Evolutionary conservation across 2,113 vertebrate species (phyloP).

Genomic region (Cyprinodon brontotheroides): DNA sequence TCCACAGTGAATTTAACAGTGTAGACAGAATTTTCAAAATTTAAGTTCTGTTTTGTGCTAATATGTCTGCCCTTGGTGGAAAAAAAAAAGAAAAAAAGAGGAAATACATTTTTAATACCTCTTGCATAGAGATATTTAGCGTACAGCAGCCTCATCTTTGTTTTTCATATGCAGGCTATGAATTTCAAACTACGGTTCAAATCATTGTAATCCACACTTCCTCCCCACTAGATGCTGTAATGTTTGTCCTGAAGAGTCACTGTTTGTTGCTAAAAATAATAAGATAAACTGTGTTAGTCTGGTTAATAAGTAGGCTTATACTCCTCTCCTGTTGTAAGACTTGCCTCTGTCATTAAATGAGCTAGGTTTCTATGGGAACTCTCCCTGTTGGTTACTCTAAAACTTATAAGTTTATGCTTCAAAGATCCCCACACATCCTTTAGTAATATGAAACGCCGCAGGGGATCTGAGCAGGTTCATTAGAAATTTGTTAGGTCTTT

Average conservation of each 20-base stretch:
- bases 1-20: not conserved
- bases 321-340: conserved; percentile 45
- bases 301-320: conserved; percentile 49
- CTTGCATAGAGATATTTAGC: not conserved
- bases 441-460: conserved; percentile 50
- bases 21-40: not conserved
- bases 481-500: conserved; percentile 45
- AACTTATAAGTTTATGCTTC: conserved; percentile 78
- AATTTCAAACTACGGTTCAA: not conserved
- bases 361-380: conserved; percentile 78
- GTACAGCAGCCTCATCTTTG: not conserved
- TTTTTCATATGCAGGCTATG: not conserved
- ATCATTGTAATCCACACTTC: not conserved
- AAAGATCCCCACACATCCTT: conserved; percentile 46
- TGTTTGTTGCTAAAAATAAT: conserved; percentile 27
- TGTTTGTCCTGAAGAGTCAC: conserved; percentile 21
- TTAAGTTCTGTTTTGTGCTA: not conserved
- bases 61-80: not conserved
- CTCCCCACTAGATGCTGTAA: not conserved
- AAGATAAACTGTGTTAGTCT: conserved; percentile 35
- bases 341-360: conserved; percentile 65
- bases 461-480: conserved; percentile 25
- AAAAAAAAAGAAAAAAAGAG: no score
- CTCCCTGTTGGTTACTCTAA: conserved; percentile 76
- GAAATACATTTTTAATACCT: no score